A percentile compares a stretch with the other conserved stretches of the same genome.
Evolutionary conservation across 2,113 vertebrate genomes (phyloP).

Genomic region (Isurus oxyrinchus): DNA sequence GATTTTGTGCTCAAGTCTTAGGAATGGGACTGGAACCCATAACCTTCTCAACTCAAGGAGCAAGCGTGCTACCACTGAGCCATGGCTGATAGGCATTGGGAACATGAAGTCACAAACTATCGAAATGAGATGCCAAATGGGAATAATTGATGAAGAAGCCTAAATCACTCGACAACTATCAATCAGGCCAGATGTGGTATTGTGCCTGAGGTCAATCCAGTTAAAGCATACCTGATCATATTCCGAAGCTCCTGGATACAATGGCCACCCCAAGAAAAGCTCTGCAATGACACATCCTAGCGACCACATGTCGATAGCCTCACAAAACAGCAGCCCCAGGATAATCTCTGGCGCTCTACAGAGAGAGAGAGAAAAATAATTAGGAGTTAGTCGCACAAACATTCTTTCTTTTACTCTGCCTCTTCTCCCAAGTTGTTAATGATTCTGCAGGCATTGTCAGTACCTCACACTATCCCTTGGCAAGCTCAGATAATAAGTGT

Average conservation of each 20-base stretch:
- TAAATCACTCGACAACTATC: neutral
- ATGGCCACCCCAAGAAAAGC: slow-evolving; percentile 94
- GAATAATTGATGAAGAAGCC: neutral
- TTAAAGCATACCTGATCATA: slow-evolving; percentile 82
- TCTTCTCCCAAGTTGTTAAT: neutral
- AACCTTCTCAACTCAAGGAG: neutral
- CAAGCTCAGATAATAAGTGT: neutral
- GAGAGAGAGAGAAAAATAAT: slow-evolving; percentile 36
- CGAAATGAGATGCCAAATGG: neutral
- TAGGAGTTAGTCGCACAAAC: slow-evolving; percentile 35
- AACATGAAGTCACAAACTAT: neutral
- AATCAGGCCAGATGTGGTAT: neutral
- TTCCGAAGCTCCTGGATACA: slow-evolving; percentile 93
- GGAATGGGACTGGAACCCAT: neutral
- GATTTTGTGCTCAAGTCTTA: neutral
- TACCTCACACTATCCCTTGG: neutral
- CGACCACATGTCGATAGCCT: slow-evolving; percentile 99
- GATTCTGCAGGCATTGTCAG: neutral
- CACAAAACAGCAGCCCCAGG: slow-evolving; percentile 91
- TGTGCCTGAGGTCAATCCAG: fast-evolving
- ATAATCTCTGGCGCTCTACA: slow-evolving; percentile 95
- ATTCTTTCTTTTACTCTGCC: neutral
- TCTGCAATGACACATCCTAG: slow-evolving; percentile 97
- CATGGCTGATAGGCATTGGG: neutral
- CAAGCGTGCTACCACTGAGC: neutral